These are phyloP conservation scores for Melikaiella ostensackeni DNA, from an alignment of 2,888 invertebrate species.

Conservation along the genomic window DNA sequence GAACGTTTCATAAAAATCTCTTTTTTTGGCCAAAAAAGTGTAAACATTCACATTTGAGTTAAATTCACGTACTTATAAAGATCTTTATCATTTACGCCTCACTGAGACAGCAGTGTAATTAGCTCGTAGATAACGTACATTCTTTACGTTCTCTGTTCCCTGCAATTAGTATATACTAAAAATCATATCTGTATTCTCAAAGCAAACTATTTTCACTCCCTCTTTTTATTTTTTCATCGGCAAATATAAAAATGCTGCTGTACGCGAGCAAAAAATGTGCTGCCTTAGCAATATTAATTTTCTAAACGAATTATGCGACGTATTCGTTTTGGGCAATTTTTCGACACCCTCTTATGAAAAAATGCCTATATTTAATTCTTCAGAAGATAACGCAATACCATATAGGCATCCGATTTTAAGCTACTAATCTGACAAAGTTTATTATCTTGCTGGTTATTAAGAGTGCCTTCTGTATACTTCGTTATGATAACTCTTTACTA, in stretches of 20 bases:
- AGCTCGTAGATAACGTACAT: slow-evolving; percentile 27
- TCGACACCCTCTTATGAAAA: background rate
- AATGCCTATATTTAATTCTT: slow-evolving; percentile 11
- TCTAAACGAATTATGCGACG: background rate
- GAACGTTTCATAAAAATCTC: slow-evolving; percentile 1
- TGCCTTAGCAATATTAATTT: background rate
- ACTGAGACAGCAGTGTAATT: slow-evolving; percentile 33
- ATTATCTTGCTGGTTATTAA: slow-evolving; percentile 26
- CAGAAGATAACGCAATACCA: slow-evolving; percentile 16
- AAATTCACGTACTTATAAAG: slow-evolving; percentile 18
- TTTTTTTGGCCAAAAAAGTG: slow-evolving; percentile 1
- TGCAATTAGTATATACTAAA: background rate
- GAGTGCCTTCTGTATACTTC: slow-evolving; percentile 30
- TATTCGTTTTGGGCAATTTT: background rate
- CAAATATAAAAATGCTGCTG: background rate
- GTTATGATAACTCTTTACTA: slow-evolving; percentile 23
- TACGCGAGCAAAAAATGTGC: background rate
- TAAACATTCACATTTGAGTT: background rate
- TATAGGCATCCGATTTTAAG: slow-evolving; percentile 12
- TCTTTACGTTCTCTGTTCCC: background rate
- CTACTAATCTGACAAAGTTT: slow-evolving; percentile 37
- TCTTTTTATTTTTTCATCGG: background rate
- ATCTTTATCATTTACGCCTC: slow-evolving; percentile 15
- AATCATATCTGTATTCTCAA: background rate
- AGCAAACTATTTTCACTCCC: background rate